phyloP scores from a whole-genome alignment of 2,113 vertebrate genomes.

The Mesocricetus auratus region DNA sequence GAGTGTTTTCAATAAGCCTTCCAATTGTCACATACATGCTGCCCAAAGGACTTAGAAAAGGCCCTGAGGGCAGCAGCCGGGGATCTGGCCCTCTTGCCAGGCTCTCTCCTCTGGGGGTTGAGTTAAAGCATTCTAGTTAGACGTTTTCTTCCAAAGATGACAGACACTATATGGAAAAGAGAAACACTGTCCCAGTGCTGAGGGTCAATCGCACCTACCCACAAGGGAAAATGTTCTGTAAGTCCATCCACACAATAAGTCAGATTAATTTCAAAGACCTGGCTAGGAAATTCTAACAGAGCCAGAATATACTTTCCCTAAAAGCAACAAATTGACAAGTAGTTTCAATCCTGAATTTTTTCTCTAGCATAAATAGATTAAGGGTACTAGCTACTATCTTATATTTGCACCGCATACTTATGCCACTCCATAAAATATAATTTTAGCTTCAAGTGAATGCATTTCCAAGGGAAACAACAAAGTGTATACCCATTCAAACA shows the following conservation, averaged over 20 bases:
- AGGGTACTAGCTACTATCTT: neutral
- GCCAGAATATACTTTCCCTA: neutral
- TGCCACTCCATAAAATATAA: neutral
- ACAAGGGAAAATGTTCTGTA: neutral
- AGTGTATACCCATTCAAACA: constrained; percentile 3
- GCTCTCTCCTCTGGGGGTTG: neutral
- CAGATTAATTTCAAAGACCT: constrained; percentile 22
- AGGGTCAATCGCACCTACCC: neutral
- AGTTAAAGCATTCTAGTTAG: constrained; percentile 7
- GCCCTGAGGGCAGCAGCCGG: neutral
- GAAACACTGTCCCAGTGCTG: neutral
- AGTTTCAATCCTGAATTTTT: neutral
- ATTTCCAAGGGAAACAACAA: constrained; percentile 6
- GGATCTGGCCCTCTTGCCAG: neutral
- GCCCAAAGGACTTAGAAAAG: constrained; percentile 11
- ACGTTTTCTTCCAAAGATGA: neutral
- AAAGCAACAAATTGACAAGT: constrained; percentile 27
- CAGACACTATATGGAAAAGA: neutral
- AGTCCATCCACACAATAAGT: neutral
- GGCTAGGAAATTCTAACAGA: constrained; percentile 3
- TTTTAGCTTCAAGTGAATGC: neutral
- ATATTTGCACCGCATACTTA: neutral
- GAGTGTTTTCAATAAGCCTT: constrained; percentile 10
- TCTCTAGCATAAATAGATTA: constrained; percentile 36
- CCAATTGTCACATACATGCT: neutral